Conservation (phyloP, 2,888 invertebrate species). For the Phortica magna region DNA sequence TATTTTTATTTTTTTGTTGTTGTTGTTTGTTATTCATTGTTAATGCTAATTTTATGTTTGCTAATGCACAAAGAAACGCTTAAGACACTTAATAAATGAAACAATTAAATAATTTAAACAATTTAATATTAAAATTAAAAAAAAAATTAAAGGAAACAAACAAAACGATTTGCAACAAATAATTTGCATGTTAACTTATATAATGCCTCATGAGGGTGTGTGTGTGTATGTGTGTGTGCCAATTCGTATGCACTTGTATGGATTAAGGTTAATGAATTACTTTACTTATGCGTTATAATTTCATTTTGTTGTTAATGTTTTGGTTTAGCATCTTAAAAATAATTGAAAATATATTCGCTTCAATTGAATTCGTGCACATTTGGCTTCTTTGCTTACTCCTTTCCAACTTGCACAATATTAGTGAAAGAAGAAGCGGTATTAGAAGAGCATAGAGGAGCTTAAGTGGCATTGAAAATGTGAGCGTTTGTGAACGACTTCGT, state of each 20-base stretch:
- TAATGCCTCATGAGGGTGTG: neutral
- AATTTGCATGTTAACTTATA: neutral
- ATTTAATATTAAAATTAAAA: slow-evolving; percentile 8
- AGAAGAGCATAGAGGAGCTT: neutral
- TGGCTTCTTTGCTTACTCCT: too few relatives aligned
- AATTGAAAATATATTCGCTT: neutral
- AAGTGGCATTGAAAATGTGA: neutral
- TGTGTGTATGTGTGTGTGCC: neutral
- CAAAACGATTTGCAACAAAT: neutral
- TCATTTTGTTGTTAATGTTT: slow-evolving; percentile 16
- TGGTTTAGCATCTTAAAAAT: slow-evolving; percentile 27
- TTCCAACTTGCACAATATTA: too few relatives aligned
- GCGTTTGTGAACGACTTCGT: too few relatives aligned
- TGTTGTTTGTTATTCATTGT: neutral
- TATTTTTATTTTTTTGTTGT: neutral
- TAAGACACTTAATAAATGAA: slow-evolving; percentile 27
- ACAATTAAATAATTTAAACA: slow-evolving; percentile 9
- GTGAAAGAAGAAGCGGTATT: neutral
- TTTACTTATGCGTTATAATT: slow-evolving; percentile 8
- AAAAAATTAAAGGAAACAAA: neutral
- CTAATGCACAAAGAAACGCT: slow-evolving; percentile 21
- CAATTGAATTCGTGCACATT: neutral
- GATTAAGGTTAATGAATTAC: neutral
- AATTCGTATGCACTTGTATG: neutral
- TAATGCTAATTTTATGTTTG: slow-evolving; percentile 20